Evolutionary conservation across 2,888 invertebrate genomes (phyloP).

Genomic region (Timema podura): DNA sequence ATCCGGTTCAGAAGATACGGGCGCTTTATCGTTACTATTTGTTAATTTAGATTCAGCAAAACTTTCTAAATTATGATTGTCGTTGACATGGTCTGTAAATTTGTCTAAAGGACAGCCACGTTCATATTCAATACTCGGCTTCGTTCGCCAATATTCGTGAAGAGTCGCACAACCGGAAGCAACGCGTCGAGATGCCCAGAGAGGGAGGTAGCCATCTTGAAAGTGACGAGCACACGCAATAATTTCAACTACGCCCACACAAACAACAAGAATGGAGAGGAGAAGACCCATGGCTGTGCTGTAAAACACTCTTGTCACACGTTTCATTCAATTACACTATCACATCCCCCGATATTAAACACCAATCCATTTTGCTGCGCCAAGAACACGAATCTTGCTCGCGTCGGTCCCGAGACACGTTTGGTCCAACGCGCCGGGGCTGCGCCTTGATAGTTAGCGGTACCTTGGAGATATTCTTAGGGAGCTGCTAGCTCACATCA

Average conservation of each 20-base stretch:
- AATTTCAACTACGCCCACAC: conserved; percentile 69
- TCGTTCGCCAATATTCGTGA: conserved; percentile 28
- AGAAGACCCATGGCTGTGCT: conserved; percentile 62
- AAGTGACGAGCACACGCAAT: conserved; percentile 55
- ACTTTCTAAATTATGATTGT: too few species aligned
- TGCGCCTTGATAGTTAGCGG: conserved; percentile 13
- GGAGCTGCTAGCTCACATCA: conserved; percentile 17
- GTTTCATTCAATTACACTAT: neutral
- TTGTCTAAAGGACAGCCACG: too few species aligned
- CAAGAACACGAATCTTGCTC: conserved; percentile 18
- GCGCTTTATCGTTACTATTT: too few species aligned
- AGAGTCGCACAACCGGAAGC: conserved; percentile 21
- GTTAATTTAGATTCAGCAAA: too few species aligned
- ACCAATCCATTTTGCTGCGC: conserved; percentile 10
- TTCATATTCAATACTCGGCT: conserved; percentile 22
- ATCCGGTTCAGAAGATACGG: too few species aligned
- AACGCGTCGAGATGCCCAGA: conserved; percentile 21
- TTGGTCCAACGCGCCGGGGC: conserved; percentile 14
- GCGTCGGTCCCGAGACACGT: conserved; percentile 21
- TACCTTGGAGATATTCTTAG: conserved; percentile 24
- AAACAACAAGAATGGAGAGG: conserved; percentile 68
- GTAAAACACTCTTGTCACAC: conserved; percentile 5
- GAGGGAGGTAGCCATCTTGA: conserved; percentile 44
- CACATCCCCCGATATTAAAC: conserved; percentile 1
- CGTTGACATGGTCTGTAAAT: too few species aligned